Evolutionary conservation across 30 jellyfish, hydroid and myxozoan species (phyloP), one percentile per base, ranked within the genome.

Genomic region (Turritopsis dohrnii): DNA sequence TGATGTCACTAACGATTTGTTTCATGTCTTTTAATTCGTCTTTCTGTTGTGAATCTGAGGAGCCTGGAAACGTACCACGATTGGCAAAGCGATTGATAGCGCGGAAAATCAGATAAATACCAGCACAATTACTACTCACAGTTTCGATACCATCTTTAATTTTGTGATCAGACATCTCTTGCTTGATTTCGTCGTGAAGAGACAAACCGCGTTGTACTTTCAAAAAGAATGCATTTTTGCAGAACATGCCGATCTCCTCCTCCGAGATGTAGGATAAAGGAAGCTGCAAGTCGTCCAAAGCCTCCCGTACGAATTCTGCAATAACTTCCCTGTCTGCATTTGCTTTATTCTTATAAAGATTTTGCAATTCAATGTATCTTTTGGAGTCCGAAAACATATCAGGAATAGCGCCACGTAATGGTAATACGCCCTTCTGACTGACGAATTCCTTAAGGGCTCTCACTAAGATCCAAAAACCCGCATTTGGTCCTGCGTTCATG

Each of bases 311-410:
- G 71, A 66, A 29, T 65, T 71, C 53, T 21, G 24, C 65, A 23
- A 82, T 29, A 21, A 24, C 3, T 25, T 21, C 30, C 4, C 29
- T 54, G 65, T 82, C 89, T 21, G 20, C 74, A n/a, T 82, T 65
- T 19, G 89, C 89, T 26, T 82, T 82, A 26, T 24, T 82, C 72
- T 82, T 82, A 74, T 83, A 91, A 87, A 86, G 80, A 29, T 79
- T 91, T 83, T 91, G 97, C 24, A 91, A 86, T 74, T 91, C 85
- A 21, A 91, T 91, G 72, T 86, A 91, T 77, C 94, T 73, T 21
- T 81, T 90, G 8, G 97, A 91, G 77, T 91, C 97, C 16, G 96
- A 91, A 75, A 91, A 91, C 97, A 91, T 91, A 53, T 91, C 97
- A 19, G 97, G 97, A 8, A 91, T 80, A 17, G 97, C 77, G 25